These are phyloP conservation scores for Branchellion lobata DNA, from an alignment of 2,888 invertebrate species.

Conservation along the genomic window DNA sequence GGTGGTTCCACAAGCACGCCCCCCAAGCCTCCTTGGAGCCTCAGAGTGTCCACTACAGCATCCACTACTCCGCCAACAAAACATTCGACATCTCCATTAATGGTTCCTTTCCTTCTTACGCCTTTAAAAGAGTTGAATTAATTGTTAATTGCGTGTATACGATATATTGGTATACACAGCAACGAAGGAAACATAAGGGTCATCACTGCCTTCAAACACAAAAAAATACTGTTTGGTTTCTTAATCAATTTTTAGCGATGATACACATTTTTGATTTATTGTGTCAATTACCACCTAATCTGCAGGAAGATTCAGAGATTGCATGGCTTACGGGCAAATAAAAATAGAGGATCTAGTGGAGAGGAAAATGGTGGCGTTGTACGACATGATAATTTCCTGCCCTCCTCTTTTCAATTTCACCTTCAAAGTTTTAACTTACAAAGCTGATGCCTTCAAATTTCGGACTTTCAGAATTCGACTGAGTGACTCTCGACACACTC, in stretches of 20 bases:
- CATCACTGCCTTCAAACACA: too few species aligned
- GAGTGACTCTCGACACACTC: neutral
- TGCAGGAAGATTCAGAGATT: neutral
- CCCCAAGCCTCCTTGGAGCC: neutral
- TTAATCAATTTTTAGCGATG: too few species aligned
- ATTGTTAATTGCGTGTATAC: too few species aligned
- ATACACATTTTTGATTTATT: too few species aligned
- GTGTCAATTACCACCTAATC: neutral
- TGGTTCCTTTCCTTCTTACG: neutral
- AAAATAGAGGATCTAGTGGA: neutral
- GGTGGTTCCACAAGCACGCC: constrained; percentile 20
- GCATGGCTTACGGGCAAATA: constrained; percentile 3
- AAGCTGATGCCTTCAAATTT: neutral
- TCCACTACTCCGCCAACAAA: neutral
- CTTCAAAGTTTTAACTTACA: neutral
- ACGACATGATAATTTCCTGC: neutral
- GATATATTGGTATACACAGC: too few species aligned
- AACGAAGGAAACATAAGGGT: too few species aligned
- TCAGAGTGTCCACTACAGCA: neutral
- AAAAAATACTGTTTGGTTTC: too few species aligned
- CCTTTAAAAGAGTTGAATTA: too few species aligned
- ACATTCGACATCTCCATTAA: neutral
- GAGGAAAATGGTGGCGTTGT: neutral
- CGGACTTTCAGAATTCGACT: neutral
- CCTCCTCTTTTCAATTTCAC: constrained; percentile 7